phyloP scores from a whole-genome alignment of 2,113 vertebrate species.

The Acanthochromis polyacanthus region DNA sequence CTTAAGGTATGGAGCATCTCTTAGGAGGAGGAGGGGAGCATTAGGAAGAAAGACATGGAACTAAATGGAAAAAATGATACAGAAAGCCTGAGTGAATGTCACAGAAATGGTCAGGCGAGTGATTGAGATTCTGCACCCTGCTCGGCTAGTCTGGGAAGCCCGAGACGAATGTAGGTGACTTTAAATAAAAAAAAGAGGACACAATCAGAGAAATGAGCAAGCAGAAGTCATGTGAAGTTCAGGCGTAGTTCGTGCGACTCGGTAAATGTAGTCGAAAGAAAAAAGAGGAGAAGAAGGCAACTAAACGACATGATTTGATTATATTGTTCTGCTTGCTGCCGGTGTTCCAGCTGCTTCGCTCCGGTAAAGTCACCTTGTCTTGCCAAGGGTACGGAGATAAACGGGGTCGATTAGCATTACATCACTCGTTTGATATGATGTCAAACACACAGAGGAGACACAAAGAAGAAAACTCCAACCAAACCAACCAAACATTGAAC shows the following conservation, averaged over 20 bases:
- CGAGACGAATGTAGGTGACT: conserved; percentile 61
- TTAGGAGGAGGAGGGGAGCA: not conserved
- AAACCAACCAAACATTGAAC: not conserved
- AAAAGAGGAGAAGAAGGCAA: conserved; percentile 1
- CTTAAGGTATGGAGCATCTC: conserved; percentile 28
- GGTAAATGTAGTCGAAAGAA: conserved; percentile 3
- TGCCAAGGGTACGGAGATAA: not conserved
- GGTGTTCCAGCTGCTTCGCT: conserved; percentile 22
- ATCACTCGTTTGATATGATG: conserved; percentile 26
- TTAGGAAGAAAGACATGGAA: not conserved
- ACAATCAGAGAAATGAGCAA: conserved; percentile 45
- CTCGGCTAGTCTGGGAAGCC: conserved; percentile 29
- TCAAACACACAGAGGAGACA: not conserved
- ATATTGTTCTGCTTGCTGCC: conserved; percentile 51
- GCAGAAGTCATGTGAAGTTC: conserved; percentile 38
- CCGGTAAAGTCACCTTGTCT: conserved; percentile 75
- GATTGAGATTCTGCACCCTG: conserved; percentile 61
- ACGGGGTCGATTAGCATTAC: conserved; percentile 22
- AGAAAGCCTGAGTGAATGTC: conserved; percentile 38
- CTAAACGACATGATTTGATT: conserved; percentile 69
- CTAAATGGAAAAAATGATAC: conserved; percentile 31
- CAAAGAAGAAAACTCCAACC: not conserved
- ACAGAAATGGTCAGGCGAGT: conserved; percentile 23
- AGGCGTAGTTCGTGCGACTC: conserved; percentile 5
- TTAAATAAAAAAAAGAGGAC: conserved; percentile 31